A percentile compares a stretch with the other conserved stretches of the same genome.
These are phyloP conservation scores for Drosophila mimetica DNA, from an alignment of 2,888 invertebrate genomes.

Conservation along the genomic window DNA sequence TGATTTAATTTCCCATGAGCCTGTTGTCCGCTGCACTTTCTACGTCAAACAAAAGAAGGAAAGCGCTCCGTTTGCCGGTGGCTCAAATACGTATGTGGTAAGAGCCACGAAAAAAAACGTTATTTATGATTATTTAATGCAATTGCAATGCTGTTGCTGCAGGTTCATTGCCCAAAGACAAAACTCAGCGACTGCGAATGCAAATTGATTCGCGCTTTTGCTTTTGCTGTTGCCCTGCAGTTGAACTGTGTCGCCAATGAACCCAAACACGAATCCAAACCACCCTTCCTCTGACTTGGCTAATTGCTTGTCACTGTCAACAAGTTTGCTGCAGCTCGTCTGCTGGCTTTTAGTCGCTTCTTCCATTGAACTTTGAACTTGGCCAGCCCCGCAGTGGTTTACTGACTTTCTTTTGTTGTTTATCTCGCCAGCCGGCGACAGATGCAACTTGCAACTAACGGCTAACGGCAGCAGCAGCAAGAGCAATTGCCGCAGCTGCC, in stretches of 20 bases:
- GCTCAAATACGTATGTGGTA: slow-evolving; percentile 48
- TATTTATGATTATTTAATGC: slow-evolving; percentile 79
- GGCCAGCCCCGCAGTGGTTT: slow-evolving; percentile 46
- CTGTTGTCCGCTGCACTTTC: slow-evolving; percentile 52
- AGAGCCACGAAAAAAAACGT: slow-evolving; percentile 42
- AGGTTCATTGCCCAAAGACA: slow-evolving; percentile 71
- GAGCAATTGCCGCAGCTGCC: slow-evolving; percentile 45
- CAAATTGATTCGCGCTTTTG: slow-evolving; percentile 40
- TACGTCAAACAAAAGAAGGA: slow-evolving; percentile 56
- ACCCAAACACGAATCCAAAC: background rate
- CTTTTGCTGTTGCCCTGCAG: slow-evolving; percentile 44
- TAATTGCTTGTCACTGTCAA: slow-evolving; percentile 53
- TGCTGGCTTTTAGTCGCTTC: slow-evolving; percentile 34
- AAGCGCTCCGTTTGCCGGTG: slow-evolving; percentile 44
- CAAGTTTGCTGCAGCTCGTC: slow-evolving; percentile 32
- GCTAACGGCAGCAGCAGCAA: slow-evolving; percentile 23
- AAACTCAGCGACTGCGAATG: slow-evolving; percentile 39
- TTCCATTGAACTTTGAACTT: slow-evolving; percentile 75
- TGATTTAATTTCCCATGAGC: slow-evolving; percentile 75
- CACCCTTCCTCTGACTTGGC: slow-evolving; percentile 14
- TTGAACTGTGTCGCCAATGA: slow-evolving; percentile 21
- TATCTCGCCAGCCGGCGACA: slow-evolving; percentile 34
- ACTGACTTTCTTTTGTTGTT: slow-evolving; percentile 62
- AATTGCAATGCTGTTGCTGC: slow-evolving; percentile 56
- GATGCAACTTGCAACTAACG: slow-evolving; percentile 43